These are phyloP conservation scores for Corvus cornix DNA, from an alignment of 2,113 vertebrate species.

Conservation along the genomic window DNA sequence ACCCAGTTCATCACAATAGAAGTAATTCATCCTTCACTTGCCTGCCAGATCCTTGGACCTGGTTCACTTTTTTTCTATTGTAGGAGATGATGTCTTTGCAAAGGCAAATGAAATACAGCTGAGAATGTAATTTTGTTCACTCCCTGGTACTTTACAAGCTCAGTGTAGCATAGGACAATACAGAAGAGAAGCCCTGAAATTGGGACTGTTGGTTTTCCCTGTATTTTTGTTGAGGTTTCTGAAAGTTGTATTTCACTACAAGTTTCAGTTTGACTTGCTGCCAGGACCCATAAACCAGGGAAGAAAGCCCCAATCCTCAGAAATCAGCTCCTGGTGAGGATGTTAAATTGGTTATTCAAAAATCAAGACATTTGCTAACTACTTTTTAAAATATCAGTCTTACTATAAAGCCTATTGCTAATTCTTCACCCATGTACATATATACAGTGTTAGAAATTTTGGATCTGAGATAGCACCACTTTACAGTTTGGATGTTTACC, in stretches of 20 bases:
- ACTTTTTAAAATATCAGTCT: neutral
- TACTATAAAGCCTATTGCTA: neutral
- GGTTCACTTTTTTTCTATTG: neutral
- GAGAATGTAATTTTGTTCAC: neutral
- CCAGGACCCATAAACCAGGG: neutral
- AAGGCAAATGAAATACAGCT: neutral
- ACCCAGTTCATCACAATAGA: neutral
- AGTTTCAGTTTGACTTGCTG: neutral
- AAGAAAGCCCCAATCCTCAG: neutral
- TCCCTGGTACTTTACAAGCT: neutral
- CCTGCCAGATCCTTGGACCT: neutral
- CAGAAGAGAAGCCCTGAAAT: neutral
- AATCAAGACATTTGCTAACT: neutral
- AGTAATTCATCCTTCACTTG: neutral
- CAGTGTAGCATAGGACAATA: neutral
- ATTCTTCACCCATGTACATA: neutral
- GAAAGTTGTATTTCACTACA: neutral
- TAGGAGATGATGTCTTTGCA: neutral
- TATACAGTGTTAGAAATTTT: neutral
- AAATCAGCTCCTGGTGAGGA: neutral
- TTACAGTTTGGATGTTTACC: neutral
- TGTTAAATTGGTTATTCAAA: neutral
- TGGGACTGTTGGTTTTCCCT: neutral
- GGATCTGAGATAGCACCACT: neutral
- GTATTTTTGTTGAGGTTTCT: neutral